Conservation (phyloP, 2,797 vertebrate genomes). For the Coregonus ussuriensis region DNA sequence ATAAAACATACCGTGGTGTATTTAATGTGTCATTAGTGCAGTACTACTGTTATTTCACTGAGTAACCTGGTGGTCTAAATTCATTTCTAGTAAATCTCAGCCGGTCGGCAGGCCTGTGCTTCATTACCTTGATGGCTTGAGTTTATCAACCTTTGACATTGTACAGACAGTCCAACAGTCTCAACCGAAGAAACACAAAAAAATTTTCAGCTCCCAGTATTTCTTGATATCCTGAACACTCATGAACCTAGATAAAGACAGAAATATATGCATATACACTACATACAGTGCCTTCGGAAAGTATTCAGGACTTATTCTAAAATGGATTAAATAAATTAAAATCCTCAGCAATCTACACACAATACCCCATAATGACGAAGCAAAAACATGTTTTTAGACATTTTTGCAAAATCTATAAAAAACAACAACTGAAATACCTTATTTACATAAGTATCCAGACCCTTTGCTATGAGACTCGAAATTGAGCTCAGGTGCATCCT, state of each 20-base stretch:
- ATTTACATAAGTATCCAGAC: too few relatives aligned
- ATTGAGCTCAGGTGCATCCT: too few relatives aligned
- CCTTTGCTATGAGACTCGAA: too few relatives aligned
- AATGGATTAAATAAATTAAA: too few relatives aligned
- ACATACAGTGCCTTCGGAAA: neutral
- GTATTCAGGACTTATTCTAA: too few relatives aligned
- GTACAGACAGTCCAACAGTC: slow-evolving; percentile 36
- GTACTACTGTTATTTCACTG: neutral
- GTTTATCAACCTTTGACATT: slow-evolving; percentile 36
- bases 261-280: neutral
- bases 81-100: neutral
- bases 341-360: too few relatives aligned
- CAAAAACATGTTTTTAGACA: too few relatives aligned
- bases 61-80: neutral
- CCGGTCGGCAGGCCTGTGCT: neutral
- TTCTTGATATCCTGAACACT: slow-evolving; percentile 37
- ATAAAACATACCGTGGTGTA: neutral
- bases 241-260: slow-evolving; percentile 30
- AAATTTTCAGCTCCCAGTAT: slow-evolving; percentile 29
- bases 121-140: slow-evolving; percentile 31
- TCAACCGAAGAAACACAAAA: slow-evolving; percentile 19
- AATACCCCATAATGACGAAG: too few relatives aligned
- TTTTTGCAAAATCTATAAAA: too few relatives aligned
- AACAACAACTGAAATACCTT: too few relatives aligned
- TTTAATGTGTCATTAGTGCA: neutral